Base-by-base conservation (phyloP, 2,888 invertebrate species). In the Anodontia alba region DNA sequence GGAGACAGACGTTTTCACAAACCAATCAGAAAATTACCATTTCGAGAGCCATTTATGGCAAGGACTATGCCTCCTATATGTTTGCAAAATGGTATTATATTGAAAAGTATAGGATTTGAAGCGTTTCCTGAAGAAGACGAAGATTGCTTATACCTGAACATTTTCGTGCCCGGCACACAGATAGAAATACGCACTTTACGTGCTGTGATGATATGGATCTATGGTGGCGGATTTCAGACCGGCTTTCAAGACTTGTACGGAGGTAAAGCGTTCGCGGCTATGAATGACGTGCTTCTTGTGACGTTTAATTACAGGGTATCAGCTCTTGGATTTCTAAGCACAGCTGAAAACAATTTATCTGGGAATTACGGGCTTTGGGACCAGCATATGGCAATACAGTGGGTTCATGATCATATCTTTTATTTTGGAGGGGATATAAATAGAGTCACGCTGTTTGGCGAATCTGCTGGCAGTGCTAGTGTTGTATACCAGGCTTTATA, bases 331-430 rank as follows among this genome's bases (percentile, higher is more conserved):
- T 79, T 79, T 46, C 57, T 79, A 29, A 71, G 71, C 33, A 67
- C 79, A 0, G 68, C 68, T 31, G 75, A 79, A 29, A 1, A 33
- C 1, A 43, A 33, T 10, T 38, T 69, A 2, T 23, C 57, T 42
- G 79, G 79, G 1, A 79, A 79, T 49, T 75, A 67, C 23, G 75
- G 79, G 8, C 66, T 79, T 1, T 79, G 79, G 80, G 80, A 80
- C 62, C 80, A 80, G 36, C 80, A 80, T 20, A 76, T 77, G 73
- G 76, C 76, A 23, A 80, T 80, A 17, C 42, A 69, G 29, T 80
- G 80, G 80, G 73, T 80, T 0, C 76, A 77, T 54, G 76, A 76
- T 29, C 69, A 80, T 46, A 80, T 80, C 12, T 51, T 23, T 8
- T 31, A 70, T 1, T 80, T 80, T 62, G 80, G 80, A 7, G 80